These are phyloP conservation scores for Phocoena phocoena DNA, from an alignment of 2,113 vertebrate species.

Conservation along the genomic window DNA sequence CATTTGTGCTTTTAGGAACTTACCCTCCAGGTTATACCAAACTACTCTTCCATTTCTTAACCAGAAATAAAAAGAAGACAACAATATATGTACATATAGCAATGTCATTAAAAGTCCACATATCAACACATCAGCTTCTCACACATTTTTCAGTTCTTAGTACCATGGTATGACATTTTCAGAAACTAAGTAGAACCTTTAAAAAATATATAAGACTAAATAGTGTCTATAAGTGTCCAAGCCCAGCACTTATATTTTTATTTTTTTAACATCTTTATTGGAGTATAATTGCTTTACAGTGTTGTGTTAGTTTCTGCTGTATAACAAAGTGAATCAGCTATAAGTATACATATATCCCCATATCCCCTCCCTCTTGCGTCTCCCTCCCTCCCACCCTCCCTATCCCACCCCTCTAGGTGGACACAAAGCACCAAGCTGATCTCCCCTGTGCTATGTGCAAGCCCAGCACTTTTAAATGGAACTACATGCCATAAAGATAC, in stretches of 20 bases:
- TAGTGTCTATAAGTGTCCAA: background rate
- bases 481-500: background rate
- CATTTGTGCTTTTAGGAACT: background rate
- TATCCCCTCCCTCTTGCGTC: too few species aligned
- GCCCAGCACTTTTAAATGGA: constrained; percentile 4
- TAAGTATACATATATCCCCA: too few species aligned
- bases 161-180: background rate
- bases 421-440: too few species aligned
- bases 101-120: background rate
- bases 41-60: background rate
- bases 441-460: background rate
- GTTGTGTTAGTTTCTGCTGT: too few species aligned
- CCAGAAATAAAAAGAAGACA: constrained; percentile 3
- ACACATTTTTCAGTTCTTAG: constrained; percentile 11
- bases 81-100: background rate
- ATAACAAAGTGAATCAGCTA: too few species aligned
- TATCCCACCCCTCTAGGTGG: too few species aligned
- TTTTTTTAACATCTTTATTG: too few species aligned
- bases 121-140: background rate
- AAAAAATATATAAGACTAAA: background rate
- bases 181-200: background rate
- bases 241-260: background rate
- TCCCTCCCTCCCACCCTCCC: too few species aligned
- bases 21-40: background rate
- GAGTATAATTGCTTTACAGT: too few species aligned